Evolutionary conservation across 2,888 invertebrate species (phyloP).

Genomic region (Rhagonycha lutea): DNA sequence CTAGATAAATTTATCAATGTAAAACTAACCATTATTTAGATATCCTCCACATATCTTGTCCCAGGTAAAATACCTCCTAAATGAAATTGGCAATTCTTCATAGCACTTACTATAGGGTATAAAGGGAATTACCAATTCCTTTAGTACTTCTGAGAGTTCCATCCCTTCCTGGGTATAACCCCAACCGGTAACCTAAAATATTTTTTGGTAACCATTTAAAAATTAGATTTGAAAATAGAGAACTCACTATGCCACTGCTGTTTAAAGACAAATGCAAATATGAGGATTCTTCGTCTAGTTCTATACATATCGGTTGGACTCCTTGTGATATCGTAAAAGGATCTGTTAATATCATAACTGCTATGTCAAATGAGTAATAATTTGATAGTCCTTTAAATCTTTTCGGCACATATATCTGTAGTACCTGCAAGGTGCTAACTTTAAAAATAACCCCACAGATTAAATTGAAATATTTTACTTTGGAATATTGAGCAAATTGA

Average conservation of each 20-base stretch:
- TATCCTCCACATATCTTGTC: too few relatives aligned
- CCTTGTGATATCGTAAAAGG: conserved; percentile 42
- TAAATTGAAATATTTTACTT: too few relatives aligned
- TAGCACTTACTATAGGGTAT: too few relatives aligned
- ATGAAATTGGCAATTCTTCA: too few relatives aligned
- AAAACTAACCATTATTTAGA: too few relatives aligned
- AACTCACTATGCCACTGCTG: conserved; percentile 36
- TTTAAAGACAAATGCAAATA: conserved; percentile 9
- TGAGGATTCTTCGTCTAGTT: conserved; percentile 30
- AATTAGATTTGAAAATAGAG: not conserved
- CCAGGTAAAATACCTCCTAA: too few relatives aligned
- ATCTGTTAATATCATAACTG: conserved; percentile 43
- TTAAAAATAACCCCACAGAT: too few relatives aligned
- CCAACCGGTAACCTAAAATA: not conserved
- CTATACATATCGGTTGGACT: conserved; percentile 49
- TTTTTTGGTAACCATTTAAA: not conserved
- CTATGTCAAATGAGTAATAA: conserved; percentile 46
- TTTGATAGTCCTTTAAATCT: conserved; percentile 36
- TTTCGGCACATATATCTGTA: conserved; percentile 31
- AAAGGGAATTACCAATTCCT: not conserved
- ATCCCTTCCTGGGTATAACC: not conserved
- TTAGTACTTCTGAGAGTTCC: not conserved
- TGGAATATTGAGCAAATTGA: conserved; percentile 1
- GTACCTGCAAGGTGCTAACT: conserved; percentile 27
- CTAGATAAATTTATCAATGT: not conserved